Conservation (phyloP, 2,797 vertebrate species). For the Halcyon leucocephala region DNA sequence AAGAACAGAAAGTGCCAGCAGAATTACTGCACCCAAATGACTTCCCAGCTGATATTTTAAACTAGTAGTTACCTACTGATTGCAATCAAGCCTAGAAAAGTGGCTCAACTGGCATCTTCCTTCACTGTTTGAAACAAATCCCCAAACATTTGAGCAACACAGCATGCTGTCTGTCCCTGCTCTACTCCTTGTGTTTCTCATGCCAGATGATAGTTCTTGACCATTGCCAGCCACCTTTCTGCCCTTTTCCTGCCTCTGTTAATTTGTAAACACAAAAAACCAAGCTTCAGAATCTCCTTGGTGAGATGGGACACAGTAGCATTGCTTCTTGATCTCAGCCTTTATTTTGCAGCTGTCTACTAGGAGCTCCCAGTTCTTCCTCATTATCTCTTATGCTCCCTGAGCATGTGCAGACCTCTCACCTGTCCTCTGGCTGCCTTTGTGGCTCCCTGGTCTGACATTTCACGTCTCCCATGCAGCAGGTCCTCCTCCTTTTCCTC, state of each 20-base stretch:
- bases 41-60: conserved; percentile 36
- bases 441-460: fast-evolving
- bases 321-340: background rate
- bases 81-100: conserved; percentile 6
- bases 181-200: background rate
- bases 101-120: background rate
- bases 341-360: background rate
- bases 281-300: background rate
- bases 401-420: fast-evolving
- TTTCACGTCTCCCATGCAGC: background rate
- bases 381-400: fast-evolving
- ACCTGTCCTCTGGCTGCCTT: background rate
- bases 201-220: background rate
- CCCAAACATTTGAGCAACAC: background rate
- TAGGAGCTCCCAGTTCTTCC: background rate
- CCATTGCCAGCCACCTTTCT: background rate
- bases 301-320: background rate
- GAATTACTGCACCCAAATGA: background rate
- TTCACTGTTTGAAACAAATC: background rate
- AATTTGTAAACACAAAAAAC: background rate
- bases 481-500: background rate
- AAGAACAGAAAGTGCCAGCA: background rate
- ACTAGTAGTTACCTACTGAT: background rate
- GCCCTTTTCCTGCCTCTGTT: background rate
- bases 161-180: background rate